phyloP scores from a whole-genome alignment of 2,113 vertebrate species.

The Psammodynastes pulverulentus region DNA sequence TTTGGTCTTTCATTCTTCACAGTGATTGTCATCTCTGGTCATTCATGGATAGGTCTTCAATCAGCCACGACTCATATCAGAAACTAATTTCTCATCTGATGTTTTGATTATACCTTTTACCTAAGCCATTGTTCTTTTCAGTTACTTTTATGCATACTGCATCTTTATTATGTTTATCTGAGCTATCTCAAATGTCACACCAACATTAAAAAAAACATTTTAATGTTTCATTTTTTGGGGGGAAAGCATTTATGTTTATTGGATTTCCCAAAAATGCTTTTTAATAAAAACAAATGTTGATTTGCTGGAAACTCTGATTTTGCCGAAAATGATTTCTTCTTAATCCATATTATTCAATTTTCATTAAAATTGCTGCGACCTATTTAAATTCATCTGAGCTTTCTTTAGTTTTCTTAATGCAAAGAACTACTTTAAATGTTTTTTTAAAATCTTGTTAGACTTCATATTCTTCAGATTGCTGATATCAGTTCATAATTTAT shows the following conservation, averaged over 20 bases:
- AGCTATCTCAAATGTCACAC: background rate
- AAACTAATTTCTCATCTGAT: background rate
- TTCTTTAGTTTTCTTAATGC: background rate
- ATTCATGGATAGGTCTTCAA: background rate
- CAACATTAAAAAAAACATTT: too few species aligned
- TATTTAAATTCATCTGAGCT: background rate
- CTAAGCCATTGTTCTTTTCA: background rate
- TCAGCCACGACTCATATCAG: background rate
- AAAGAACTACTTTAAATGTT: background rate
- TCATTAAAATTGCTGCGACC: background rate
- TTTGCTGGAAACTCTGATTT: background rate
- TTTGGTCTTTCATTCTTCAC: background rate
- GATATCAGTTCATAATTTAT: background rate
- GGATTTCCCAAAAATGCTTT: background rate
- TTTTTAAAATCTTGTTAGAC: background rate
- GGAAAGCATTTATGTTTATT: background rate
- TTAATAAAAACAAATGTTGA: background rate
- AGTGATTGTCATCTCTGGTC: background rate
- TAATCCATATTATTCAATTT: background rate
- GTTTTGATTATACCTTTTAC: background rate
- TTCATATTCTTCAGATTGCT: background rate
- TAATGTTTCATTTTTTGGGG: background rate
- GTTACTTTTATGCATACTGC: background rate
- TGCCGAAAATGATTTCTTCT: background rate
- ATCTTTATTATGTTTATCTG: background rate